Evolutionary conservation across 2,113 vertebrate species (phyloP), one percentile per base, ranked within the genome.

Genomic region (Bucco capensis): DNA sequence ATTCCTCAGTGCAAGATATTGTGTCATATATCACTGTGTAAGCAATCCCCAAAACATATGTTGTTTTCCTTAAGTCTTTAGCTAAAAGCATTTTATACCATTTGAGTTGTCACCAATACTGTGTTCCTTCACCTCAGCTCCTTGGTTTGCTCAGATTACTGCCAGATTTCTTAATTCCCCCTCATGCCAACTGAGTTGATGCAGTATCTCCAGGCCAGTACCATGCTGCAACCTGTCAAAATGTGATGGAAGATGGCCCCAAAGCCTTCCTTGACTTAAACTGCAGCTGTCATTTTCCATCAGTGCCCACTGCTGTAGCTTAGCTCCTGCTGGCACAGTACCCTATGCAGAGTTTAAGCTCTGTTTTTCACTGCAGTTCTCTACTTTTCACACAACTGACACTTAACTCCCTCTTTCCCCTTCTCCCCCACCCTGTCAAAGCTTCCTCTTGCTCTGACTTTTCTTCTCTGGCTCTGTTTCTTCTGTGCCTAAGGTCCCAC

Each of bases 281-380:
- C 53, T 53, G 72, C 96, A 96, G 91, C 95, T 96, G 96, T 95
- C 95, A 72, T 83, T 87, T 89, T 92, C 85, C 60, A 83, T 94
- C 87, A 69, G 85, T 79, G 72, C 72, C 89, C 91, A 65, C 37
- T 89, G 69, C 18, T 71, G 53, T 15, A 83, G 94, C 83, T 96
- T 57, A 94, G 75, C 87, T 83, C 87, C 79, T 75, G 82, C 92
- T 94, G 96, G 87, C 95, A 93, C 75, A 74, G 85, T 56, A 95
- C 57, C 67, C 82, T 72, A 31, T 2, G 37, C 35, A 75, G 72
- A 89, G 77, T 72, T 75, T 84, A 86, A 92, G 58, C 80, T 30
- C 24, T 37, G 65, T 37, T 94, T 90, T 86, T 85, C 6, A 1
- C 81, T 62, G 74, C 50, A 33, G 58, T 57, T 90, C 83, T 82